Evolutionary conservation across 1,140 invertebrate genomes (phyloP).

Genomic region (Popillia japonica): DNA sequence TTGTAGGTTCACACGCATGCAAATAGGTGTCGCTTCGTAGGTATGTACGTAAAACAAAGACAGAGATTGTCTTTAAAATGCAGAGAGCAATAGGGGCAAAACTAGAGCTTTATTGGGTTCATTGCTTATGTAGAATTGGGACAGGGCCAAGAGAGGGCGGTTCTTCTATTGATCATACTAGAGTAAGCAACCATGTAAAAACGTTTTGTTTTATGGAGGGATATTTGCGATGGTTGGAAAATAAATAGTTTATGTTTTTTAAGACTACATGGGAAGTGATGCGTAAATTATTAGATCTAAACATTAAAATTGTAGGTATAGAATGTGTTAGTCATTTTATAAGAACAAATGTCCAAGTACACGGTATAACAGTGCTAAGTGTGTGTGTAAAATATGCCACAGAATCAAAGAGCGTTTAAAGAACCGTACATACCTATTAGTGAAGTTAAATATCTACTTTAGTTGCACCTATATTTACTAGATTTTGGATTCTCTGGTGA

Average conservation of each 20-base stretch:
- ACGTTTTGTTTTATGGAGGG: background rate
- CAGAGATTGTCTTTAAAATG: slow-evolving; percentile 11
- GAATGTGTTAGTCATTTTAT: too few relatives aligned
- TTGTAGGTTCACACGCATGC: background rate
- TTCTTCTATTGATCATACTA: background rate
- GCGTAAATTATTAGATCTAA: background rate
- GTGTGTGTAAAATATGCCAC: too few relatives aligned
- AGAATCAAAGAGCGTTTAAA: too few relatives aligned
- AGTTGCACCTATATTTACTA: too few relatives aligned
- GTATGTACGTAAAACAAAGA: background rate
- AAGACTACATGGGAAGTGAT: too few relatives aligned
- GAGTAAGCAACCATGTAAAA: background rate
- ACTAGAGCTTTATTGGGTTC: slow-evolving; percentile 16
- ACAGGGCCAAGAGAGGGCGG: background rate
- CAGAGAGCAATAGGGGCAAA: background rate
- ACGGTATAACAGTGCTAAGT: background rate
- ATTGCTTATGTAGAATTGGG: slow-evolving; percentile 15
- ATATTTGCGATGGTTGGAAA: background rate
- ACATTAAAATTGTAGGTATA: too few relatives aligned
- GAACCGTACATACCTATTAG: too few relatives aligned
- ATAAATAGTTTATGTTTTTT: too few relatives aligned
- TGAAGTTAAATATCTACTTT: too few relatives aligned
- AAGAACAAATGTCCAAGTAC: background rate
- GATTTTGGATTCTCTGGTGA: too few relatives aligned
- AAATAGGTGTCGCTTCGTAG: background rate